Percentiles rank a stretch among this genome's conserved stretches.
Evolutionary conservation across 2,797 vertebrate species (phyloP).

Genomic region (Intellagama lesueurii): DNA sequence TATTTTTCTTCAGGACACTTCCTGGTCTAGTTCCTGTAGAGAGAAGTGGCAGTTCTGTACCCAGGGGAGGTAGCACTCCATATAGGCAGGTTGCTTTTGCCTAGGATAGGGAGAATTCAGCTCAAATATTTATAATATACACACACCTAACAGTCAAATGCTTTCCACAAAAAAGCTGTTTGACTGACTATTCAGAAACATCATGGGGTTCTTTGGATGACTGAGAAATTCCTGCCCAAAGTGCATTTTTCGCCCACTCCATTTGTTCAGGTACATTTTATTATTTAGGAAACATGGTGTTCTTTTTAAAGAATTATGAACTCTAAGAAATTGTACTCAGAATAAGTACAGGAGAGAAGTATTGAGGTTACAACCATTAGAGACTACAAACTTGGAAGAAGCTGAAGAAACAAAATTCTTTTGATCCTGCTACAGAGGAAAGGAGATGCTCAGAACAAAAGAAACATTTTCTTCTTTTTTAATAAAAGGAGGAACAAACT

Average conservation of each 20-base stretch:
- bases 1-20: neutral
- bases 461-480: slow-evolving; percentile 16
- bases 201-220: neutral
- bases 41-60: too few relatives aligned
- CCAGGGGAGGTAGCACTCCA: too few relatives aligned
- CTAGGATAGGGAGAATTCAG: neutral
- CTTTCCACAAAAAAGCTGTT: neutral
- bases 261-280: slow-evolving; percentile 12
- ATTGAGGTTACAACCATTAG: slow-evolving; percentile 13
- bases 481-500: slow-evolving; percentile 17
- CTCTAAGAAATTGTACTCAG: neutral
- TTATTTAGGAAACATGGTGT: neutral
- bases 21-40: too few relatives aligned
- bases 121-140: neutral
- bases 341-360: slow-evolving; percentile 16
- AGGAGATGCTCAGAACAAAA: slow-evolving; percentile 16
- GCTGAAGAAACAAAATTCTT: neutral
- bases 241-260: neutral
- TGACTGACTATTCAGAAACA: neutral
- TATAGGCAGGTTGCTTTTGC: too few relatives aligned
- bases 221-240: too few relatives aligned
- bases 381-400: slow-evolving; percentile 12
- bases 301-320: slow-evolving; percentile 9
- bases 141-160: neutral
- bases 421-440: slow-evolving; percentile 23